Percentiles rank a stretch among this genome's conserved stretches.
These are phyloP conservation scores for Eublepharis macularius DNA, from an alignment of 2,113 vertebrate genomes.

Conservation along the genomic window DNA sequence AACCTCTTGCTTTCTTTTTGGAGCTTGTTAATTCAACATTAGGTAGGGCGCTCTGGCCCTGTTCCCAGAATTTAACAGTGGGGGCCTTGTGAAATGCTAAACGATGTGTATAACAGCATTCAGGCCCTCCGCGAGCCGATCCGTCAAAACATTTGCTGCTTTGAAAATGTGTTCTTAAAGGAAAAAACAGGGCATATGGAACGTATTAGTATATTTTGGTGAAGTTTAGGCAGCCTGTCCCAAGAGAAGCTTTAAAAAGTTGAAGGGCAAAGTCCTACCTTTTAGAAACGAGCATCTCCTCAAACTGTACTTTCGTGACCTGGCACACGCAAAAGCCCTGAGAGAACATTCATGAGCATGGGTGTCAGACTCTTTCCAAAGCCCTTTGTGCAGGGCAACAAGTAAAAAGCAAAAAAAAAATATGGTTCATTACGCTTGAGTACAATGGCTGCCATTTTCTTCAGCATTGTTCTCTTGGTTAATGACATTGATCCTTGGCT, in stretches of 20 bases:
- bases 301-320: slow-evolving; percentile 64
- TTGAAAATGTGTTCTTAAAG: slow-evolving; percentile 79
- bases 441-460: background rate
- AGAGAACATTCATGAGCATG: slow-evolving; percentile 50
- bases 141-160: slow-evolving; percentile 84
- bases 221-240: slow-evolving; percentile 72
- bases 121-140: slow-evolving; percentile 76
- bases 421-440: slow-evolving; percentile 15
- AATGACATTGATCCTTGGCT: slow-evolving; percentile 24
- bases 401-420: slow-evolving; percentile 10
- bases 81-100: slow-evolving; percentile 88
- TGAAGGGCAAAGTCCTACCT: slow-evolving; percentile 70
- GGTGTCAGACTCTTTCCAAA: slow-evolving; percentile 36
- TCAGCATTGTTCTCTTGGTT: background rate
- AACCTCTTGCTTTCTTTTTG: slow-evolving; percentile 35
- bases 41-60: slow-evolving; percentile 80
- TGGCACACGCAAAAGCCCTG: slow-evolving; percentile 50
- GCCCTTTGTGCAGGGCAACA: slow-evolving; percentile 42
- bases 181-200: slow-evolving; percentile 83
- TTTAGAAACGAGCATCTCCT: slow-evolving; percentile 63
- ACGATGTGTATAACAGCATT: slow-evolving; percentile 84
- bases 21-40: slow-evolving; percentile 73
- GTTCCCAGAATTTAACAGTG: slow-evolving; percentile 88
- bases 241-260: slow-evolving; percentile 77
- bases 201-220: slow-evolving; percentile 82